A percentile compares a stretch with the other conserved stretches of the same genome.
phyloP scores from a whole-genome alignment of 2,888 invertebrate genomes.

The Nebria salina region DNA sequence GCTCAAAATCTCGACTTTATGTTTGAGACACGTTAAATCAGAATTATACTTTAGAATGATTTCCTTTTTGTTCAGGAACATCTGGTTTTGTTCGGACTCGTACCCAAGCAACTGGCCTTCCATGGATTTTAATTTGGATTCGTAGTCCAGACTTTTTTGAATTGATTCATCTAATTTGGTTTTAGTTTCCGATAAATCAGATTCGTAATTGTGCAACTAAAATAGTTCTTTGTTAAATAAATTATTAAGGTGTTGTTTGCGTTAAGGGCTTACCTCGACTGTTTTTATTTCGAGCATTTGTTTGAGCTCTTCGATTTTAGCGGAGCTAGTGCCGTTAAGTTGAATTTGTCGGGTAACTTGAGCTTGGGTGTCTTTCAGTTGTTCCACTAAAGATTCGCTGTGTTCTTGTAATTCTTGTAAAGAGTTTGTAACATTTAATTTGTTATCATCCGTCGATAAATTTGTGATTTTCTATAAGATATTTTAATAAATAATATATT shows the following conservation, averaged over 20 bases:
- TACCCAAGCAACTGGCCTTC: slow-evolving; percentile 20
- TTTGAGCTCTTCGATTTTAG: slow-evolving; percentile 56
- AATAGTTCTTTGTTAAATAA: neutral
- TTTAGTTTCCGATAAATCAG: slow-evolving; percentile 12
- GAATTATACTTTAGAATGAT: slow-evolving; percentile 26
- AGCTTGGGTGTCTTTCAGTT: slow-evolving; percentile 34
- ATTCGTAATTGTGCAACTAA: slow-evolving; percentile 21
- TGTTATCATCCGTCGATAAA: slow-evolving; percentile 28
- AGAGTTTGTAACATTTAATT: slow-evolving; percentile 23
- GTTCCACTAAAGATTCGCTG: slow-evolving; percentile 32
- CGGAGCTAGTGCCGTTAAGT: slow-evolving; percentile 46
- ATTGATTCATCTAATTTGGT: slow-evolving; percentile 21
- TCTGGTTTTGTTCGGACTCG: slow-evolving; percentile 25
- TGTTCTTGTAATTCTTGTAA: slow-evolving; percentile 29
- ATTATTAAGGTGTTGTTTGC: neutral
- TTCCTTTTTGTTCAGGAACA: slow-evolving; percentile 21
- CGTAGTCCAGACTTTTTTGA: slow-evolving; percentile 20
- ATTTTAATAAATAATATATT: slow-evolving; percentile 21
- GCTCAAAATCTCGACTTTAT: slow-evolving; percentile 32
- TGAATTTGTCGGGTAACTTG: slow-evolving; percentile 48
- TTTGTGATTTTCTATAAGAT: slow-evolving; percentile 35
- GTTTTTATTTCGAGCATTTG: slow-evolving; percentile 53
- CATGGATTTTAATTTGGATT: slow-evolving; percentile 24
- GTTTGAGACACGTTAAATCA: slow-evolving; percentile 34
- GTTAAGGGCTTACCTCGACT: neutral